Evolutionary conservation across 2,888 invertebrate species (phyloP), one percentile per base, ranked within the genome.

Genomic region (Hypselothyrea guttata): DNA sequence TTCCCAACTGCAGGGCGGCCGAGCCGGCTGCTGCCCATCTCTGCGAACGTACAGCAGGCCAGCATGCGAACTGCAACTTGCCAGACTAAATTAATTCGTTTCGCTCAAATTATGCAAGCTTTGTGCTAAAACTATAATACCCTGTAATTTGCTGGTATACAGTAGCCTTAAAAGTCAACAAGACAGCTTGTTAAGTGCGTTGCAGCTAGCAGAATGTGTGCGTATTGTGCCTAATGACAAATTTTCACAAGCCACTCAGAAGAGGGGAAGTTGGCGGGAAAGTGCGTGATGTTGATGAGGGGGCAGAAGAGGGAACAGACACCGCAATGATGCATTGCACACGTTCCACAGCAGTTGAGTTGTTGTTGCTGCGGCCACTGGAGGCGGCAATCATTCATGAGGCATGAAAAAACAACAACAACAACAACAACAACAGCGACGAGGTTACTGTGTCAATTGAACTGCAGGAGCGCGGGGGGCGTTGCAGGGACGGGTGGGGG

Each of bases 371-470:
- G 41, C 9, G 38, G 41, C 49, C 60, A 77, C 81, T 71, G 75
- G 67, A 59, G 71, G 71, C 75, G 72, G 69, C 66, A 72, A 77
- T 77, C 79, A 78, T 69, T 68, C 79, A 69, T 57, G 45, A 57
- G 54, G 56, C 67, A 58, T 59, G n/a, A n/a, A n/a, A n/a, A n/a
- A n/a, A n/a, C n/a, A n/a, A n/a, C n/a, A n/a, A n/a, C n/a, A n/a
- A n/a, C 34, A 48, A 58, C 52, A 46, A 53, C 41, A 55, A 53
- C 2, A 22, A 22, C 22, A 22, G 66, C 69, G 70, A 72, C 71
- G 83, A 75, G 83, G 78, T 78, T 76, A 84, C 83, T 81, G 83
- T 84, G 81, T 83, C 81, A 82, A 67, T 74, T 74, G 75, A 67
- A 60, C 61, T 42, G 44, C 55, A 64, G 58, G 74, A 60, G 40